phyloP scores from a whole-genome alignment of 2,888 invertebrate species.

The Tuta absoluta region DNA sequence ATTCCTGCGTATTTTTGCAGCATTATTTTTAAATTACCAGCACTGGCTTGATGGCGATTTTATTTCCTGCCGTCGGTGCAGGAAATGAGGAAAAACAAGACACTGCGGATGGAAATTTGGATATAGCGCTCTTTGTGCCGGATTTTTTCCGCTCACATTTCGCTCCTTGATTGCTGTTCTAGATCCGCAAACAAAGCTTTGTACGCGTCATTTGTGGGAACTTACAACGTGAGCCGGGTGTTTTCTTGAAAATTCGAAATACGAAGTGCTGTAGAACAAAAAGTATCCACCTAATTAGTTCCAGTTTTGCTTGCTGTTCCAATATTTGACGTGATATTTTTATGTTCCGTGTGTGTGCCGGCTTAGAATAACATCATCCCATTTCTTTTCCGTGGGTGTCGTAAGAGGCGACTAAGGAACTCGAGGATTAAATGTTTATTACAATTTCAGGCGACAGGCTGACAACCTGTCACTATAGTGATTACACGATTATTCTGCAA shows the following conservation, averaged over 20 bases:
- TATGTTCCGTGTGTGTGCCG: no score
- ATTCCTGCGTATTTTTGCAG: slow-evolving; percentile 69
- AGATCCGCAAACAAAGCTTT: slow-evolving; percentile 32
- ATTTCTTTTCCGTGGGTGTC: no score
- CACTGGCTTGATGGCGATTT: slow-evolving; percentile 73
- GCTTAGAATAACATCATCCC: no score
- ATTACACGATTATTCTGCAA: no score
- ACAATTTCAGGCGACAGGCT: no score
- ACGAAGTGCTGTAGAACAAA: not conserved
- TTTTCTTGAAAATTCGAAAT: not conserved
- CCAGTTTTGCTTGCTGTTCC: no score
- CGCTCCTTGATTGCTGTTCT: slow-evolving; percentile 42
- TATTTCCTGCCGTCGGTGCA: slow-evolving; percentile 68
- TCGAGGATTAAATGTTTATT: no score
- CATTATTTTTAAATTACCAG: slow-evolving; percentile 77
- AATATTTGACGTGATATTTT: no score
- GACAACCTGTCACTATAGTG: no score
- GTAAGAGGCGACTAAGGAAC: no score
- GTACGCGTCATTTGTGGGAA: slow-evolving; percentile 25
- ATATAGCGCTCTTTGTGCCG: slow-evolving; percentile 50
- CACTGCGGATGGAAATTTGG: slow-evolving; percentile 61
- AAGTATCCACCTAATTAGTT: no score
- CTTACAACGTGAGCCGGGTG: slow-evolving; percentile 3
- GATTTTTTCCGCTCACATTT: slow-evolving; percentile 42
- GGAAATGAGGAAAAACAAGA: slow-evolving; percentile 73